Evolutionary conservation across 64 coral and sea anemone genomes (phyloP).

Genomic region (Stylophora pistillata): DNA sequence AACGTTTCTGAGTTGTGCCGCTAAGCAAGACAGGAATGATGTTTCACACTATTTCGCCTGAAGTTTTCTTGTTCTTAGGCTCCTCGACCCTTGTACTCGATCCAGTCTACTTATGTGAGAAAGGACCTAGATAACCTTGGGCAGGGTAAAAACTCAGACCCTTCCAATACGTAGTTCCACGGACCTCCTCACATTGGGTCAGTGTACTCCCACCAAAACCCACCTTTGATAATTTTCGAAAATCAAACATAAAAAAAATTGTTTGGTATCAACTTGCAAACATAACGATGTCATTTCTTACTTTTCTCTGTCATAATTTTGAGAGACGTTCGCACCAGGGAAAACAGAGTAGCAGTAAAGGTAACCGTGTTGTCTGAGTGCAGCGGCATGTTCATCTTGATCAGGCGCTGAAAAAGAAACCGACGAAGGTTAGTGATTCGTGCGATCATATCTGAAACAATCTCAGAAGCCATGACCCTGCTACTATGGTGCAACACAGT

Average conservation of each 20-base stretch:
- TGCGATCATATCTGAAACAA: not conserved
- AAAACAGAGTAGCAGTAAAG: conserved; percentile 94
- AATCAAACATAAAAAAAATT: not conserved
- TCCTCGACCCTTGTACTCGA: no score
- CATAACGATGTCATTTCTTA: conserved; percentile 43
- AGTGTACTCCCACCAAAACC: no score
- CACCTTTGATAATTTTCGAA: not conserved
- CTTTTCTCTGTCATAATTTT: conserved; percentile 98
- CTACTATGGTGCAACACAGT: no score
- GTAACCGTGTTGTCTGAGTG: conserved; percentile 93
- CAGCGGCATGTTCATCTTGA: conserved; percentile 99
- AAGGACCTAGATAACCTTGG: no score
- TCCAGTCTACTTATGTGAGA: no score
- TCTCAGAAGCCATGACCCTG: not conserved
- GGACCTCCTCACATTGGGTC: no score
- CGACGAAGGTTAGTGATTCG: not conserved
- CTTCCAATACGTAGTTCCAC: no score
- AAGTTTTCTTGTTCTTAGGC: no score
- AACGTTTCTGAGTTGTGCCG: no score
- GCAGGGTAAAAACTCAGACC: no score
- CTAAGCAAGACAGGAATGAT: no score
- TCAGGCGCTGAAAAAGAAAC: conserved; percentile 78
- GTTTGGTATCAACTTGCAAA: not conserved
- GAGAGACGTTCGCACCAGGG: conserved; percentile 91
- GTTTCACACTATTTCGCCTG: no score